phyloP scores from a whole-genome alignment of 2,113 vertebrate species.

The Oplegnathus fasciatus region DNA sequence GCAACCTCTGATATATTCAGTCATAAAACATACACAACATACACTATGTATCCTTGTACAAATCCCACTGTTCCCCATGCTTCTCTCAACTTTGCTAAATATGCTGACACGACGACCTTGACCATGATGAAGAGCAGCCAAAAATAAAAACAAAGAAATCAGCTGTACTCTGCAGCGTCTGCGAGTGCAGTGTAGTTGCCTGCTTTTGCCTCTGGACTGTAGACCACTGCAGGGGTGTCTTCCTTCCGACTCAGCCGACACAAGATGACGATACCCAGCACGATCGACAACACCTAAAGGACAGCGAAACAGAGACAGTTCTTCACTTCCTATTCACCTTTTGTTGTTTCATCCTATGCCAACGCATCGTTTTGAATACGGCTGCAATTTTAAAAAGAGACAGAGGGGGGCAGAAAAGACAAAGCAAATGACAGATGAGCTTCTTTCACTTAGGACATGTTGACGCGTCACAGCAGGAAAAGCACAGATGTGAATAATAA shows the following conservation, averaged over 20 bases:
- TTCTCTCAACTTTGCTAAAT: background rate
- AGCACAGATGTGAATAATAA: too few relatives aligned
- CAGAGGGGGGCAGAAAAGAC: constrained; percentile 18
- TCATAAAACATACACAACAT: background rate
- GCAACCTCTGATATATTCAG: background rate
- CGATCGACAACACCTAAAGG: constrained; percentile 42
- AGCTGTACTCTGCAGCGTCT: constrained; percentile 35
- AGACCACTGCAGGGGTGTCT: constrained; percentile 49
- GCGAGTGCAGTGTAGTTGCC: constrained; percentile 53
- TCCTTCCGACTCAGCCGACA: constrained; percentile 55
- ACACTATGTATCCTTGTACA: too few relatives aligned
- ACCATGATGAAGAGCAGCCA: background rate
- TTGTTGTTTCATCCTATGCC: background rate
- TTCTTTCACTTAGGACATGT: too few relatives aligned
- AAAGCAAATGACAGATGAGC: background rate
- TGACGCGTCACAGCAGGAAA: too few relatives aligned
- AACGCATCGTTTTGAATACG: background rate
- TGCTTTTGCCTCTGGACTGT: constrained; percentile 66
- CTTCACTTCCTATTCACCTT: background rate
- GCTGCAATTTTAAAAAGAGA: constrained; percentile 10
- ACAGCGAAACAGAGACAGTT: background rate
- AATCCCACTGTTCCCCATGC: background rate
- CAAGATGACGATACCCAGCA: constrained; percentile 50
- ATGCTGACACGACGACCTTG: background rate
- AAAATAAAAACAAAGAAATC: constrained; percentile 2